A percentile compares a stretch with the other conserved stretches of the same genome.
phyloP scores from a whole-genome alignment of 1,140 invertebrate genomes.

The Helicoverpa armigera region DNA sequence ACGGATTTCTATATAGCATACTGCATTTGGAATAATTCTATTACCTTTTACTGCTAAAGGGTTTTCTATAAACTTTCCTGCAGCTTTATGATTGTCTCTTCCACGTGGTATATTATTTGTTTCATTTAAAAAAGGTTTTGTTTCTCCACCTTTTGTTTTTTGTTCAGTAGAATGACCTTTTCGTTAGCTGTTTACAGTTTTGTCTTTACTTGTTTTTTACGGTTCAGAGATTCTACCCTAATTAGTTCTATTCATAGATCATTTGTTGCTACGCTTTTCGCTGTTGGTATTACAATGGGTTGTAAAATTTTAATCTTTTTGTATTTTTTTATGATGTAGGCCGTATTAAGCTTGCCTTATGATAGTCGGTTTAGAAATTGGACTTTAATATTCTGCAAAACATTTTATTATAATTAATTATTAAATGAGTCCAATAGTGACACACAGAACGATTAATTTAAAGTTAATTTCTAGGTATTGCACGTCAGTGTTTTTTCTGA shows the following conservation, averaged over 20 bases:
- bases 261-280: background rate
- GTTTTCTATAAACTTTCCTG: background rate
- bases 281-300: no score
- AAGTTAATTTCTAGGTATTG: no score
- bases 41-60: background rate
- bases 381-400: no score
- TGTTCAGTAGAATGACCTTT: constrained; percentile 18
- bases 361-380: no score
- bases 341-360: no score
- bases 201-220: constrained; percentile 21
- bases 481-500: no score
- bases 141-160: background rate
- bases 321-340: no score
- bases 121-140: constrained; percentile 19
- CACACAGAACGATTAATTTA: no score
- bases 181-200: constrained; percentile 14
- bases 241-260: constrained; percentile 29
- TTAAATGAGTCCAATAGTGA: no score
- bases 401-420: no score
- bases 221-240: background rate
- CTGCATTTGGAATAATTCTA: background rate
- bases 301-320: no score
- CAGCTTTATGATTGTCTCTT: background rate
- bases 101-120: constrained; percentile 19
- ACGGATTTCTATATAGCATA: constrained; percentile 8